Base-by-base conservation (phyloP, 2,888 invertebrate species). In the Lagria hirta region DNA sequence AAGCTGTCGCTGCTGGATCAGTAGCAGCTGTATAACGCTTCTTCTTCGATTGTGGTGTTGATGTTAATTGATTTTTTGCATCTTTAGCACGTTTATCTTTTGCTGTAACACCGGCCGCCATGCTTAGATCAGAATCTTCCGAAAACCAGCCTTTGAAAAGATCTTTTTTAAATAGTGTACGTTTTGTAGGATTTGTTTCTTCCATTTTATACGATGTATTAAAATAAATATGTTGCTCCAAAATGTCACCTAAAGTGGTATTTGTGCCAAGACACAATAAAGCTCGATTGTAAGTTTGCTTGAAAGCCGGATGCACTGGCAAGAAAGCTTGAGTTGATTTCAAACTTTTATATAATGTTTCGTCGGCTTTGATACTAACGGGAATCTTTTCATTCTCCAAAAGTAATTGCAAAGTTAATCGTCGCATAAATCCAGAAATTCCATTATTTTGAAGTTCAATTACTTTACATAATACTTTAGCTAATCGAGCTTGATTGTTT, bases 41-140 rank as follows among this genome's bases (percentile, higher is more conserved):
- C 59, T 72, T 72, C 48, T 72, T 73, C 7, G 65, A 59, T 35
- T 64, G 64, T 3, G 70, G 68, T n/a, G 62, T 62, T 17, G 62
- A 52, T 11, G 66, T 42, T 63, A 72, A 44, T 53, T 79, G 75
- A 68, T 88, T 84, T 71, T 88, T 83, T 32, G 84, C 82, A 72
- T 89, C 89, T 69, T 91, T 92, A 49, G 86, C 82, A 26, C 92
- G 79, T 69, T 92, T 92, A 70, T 92, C 92, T 73, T 92, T 91
- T 34, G 91, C 91, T 10, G 88, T 87, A 48, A 87, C 85, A 33
- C 87, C 90, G 30, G 92, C 91, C 5, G 89, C 88, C 48, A 90
- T 83, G 57, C 87, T 87, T 52, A 80, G 73, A 43, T 76, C 73
- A 2, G 73, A 68, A 36, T 71, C 72, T 8, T 65, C 61, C 5